Conservation (phyloP, 2,888 invertebrate species). For the Branchellion lobata region DNA sequence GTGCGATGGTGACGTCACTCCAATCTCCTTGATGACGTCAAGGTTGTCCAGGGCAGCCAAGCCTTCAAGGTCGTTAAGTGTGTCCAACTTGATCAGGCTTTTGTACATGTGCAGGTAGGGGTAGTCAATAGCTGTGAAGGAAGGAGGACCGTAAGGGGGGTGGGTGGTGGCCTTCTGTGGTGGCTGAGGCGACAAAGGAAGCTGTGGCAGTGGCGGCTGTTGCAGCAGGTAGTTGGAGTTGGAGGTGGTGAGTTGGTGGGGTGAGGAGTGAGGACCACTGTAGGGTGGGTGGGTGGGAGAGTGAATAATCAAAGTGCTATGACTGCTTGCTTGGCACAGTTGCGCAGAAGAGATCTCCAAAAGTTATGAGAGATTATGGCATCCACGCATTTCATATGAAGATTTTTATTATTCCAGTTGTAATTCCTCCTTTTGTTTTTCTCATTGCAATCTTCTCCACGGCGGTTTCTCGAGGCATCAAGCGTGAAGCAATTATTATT, state of each 20-base stretch:
- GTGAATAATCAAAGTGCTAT: too few species aligned
- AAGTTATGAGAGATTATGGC: too few species aligned
- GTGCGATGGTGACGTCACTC: conserved; percentile 27
- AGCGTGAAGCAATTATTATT: too few species aligned
- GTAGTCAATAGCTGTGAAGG: not conserved
- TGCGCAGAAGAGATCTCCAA: too few species aligned
- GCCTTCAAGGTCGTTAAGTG: not conserved
- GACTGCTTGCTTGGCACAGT: too few species aligned
- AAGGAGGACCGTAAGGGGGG: not conserved
- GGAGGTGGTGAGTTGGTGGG: not conserved
- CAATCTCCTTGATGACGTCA: conserved; percentile 11
- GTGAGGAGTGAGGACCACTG: not conserved
- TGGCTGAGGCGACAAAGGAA: not conserved
- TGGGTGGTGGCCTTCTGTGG: not conserved
- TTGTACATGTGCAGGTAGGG: conserved; percentile 41
- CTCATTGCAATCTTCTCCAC: too few species aligned
- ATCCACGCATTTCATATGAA: too few species aligned
- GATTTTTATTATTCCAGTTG: too few species aligned
- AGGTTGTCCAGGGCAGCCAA: conserved; percentile 17
- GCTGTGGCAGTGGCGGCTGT: too few species aligned
- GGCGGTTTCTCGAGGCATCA: too few species aligned
- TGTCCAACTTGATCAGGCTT: conserved; percentile 17
- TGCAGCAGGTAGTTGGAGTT: not conserved
- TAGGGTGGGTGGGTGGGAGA: too few species aligned
- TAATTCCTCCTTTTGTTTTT: too few species aligned